Evolutionary conservation across 2,113 vertebrate species (phyloP).

Genomic region (Fregata magnificens): DNA sequence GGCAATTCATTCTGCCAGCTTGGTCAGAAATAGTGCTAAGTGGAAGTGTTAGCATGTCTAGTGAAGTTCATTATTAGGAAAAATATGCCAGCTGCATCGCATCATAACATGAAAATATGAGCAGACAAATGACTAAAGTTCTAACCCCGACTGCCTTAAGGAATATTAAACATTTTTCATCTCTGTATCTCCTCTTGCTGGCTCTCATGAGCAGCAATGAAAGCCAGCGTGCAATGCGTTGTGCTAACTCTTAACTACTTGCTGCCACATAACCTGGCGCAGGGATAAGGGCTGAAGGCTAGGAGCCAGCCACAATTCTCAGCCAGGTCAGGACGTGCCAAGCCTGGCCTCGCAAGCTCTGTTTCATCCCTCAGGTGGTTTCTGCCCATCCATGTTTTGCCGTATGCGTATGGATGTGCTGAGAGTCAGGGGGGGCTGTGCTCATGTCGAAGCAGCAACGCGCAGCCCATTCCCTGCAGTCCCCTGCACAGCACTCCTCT

Average conservation of each 20-base stretch:
- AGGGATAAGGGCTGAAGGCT: background rate
- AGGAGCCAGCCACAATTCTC: background rate
- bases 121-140: constrained; percentile 53
- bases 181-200: background rate
- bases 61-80: constrained; percentile 42
- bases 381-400: background rate
- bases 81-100: constrained; percentile 16
- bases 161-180: constrained; percentile 37
- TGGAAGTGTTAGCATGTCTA: constrained; percentile 33
- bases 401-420: accelerated
- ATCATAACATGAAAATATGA: constrained; percentile 36
- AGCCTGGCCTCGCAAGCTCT: background rate
- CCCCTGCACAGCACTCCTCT: background rate
- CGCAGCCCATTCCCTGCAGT: no score
- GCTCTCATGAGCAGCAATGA: background rate
- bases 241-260: background rate
- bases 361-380: background rate
- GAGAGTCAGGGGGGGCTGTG: background rate
- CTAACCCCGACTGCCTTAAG: background rate
- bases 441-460: accelerated
- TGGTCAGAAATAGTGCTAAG: constrained; percentile 26
- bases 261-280: accelerated
- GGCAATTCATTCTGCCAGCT: constrained; percentile 35
- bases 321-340: background rate
- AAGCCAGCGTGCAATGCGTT: background rate